Base-by-base conservation (phyloP, 64 coral and sea anemone species). In the Montipora foliosa region DNA sequence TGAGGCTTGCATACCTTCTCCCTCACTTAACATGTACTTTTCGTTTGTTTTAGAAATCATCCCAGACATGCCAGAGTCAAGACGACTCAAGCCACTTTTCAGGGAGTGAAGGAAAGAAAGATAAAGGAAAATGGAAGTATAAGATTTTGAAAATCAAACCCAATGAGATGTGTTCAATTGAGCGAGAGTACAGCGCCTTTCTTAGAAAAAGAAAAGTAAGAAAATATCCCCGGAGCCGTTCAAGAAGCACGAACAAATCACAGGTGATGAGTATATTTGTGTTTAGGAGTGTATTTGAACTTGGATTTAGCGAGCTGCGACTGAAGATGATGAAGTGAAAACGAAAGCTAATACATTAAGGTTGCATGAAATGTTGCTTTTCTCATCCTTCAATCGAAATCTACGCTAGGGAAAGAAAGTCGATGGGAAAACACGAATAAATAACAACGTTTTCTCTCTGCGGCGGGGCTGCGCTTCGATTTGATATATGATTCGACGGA, bases 161-260 rank as follows among this genome's bases (percentile, higher is more conserved):
- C 5, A 47, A 88, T 10, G 92, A 93, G 78, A 93, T 93, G 92
- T 93, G 92, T 57, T 79, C 76, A 12, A 93, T 93, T 61, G 92
- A 93, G 82, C 68, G 81, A 44, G 69, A 92, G 9, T 92, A 85
- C 90, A 90, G 46, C 58, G 58, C 46, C 29, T 47, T 79, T 8
- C 21, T 89, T 5, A 78, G 77, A 10, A 78, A 62, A 45, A 21
- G 44, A 21, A 62, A 77, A 7, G 12, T 69, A 16, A 76, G 73
- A 44, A 76, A 60, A 59, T 76, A 13, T 10, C 52, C 17, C 2
- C 53, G 25, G 37, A 64, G 37, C 17, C 49, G 22, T 13, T 89
- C 75, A 47, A 89, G 6, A 60, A 60, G 75, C 22, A 17, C 49
- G 48, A 17, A 77, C 53, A 89, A 60, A 53, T 89, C 87, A 77